Evolutionary conservation across 2,113 vertebrate genomes (phyloP).

Genomic region (Rhineura floridana): DNA sequence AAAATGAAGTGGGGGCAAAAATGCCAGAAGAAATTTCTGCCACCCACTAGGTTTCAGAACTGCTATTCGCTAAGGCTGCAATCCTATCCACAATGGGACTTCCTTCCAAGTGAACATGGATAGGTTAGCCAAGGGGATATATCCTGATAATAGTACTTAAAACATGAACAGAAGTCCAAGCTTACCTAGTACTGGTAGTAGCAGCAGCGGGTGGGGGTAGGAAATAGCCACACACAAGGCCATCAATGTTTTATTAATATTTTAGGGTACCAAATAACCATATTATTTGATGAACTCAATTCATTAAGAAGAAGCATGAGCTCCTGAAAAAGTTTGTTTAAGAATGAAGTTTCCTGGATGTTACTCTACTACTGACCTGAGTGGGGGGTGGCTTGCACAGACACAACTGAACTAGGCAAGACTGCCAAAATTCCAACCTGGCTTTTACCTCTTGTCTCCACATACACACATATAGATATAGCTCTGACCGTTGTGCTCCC

Average conservation of each 20-base stretch:
- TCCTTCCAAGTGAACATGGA: background rate
- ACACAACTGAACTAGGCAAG: background rate
- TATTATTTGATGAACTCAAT: background rate
- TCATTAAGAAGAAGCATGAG: background rate
- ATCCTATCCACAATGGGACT: background rate
- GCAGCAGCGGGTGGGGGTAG: background rate
- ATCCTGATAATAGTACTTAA: background rate
- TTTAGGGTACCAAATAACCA: background rate
- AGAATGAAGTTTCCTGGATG: background rate
- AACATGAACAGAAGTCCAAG: background rate
- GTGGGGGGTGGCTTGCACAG: background rate
- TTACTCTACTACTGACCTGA: background rate
- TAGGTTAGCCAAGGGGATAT: background rate
- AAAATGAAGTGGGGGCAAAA: background rate
- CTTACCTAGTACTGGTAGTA: background rate
- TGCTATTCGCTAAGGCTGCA: background rate
- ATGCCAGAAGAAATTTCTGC: background rate
- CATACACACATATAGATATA: too few species aligned
- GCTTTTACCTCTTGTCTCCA: background rate
- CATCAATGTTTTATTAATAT: background rate
- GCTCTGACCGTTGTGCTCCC: constrained; percentile 22
- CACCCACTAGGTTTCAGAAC: background rate
- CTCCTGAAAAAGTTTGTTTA: background rate
- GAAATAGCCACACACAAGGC: background rate
- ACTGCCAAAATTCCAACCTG: background rate